phyloP scores from a whole-genome alignment of 2,888 invertebrate species.

The Athalia rosae region DNA sequence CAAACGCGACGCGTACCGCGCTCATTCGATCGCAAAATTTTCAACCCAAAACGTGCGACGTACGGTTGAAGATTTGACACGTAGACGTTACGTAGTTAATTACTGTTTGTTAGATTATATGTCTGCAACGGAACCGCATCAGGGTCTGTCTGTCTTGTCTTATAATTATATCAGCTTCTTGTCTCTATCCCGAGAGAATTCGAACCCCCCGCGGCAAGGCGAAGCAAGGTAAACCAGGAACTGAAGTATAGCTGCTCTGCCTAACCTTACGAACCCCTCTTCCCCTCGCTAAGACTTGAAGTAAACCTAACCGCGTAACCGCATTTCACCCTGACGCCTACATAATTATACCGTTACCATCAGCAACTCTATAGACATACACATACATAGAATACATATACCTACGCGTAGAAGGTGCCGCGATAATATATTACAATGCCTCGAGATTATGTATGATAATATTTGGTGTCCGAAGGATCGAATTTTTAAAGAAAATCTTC shows the following conservation, averaged over 20 bases:
- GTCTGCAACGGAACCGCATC: too few species aligned
- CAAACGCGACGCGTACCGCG: too few species aligned
- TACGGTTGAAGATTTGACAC: too few species aligned
- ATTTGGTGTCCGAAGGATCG: too few species aligned
- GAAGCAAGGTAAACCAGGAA: neutral
- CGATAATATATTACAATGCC: too few species aligned
- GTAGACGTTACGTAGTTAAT: too few species aligned
- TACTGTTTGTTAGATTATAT: neutral
- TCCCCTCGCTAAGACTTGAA: neutral
- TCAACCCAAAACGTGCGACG: too few species aligned
- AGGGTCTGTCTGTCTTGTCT: neutral
- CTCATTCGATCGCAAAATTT: too few species aligned
- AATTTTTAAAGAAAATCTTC: too few species aligned
- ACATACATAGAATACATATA: neutral
- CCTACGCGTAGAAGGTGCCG: neutral
- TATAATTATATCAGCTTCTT: conserved; percentile 11
- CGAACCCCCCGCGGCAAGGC: neutral
- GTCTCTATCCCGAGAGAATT: neutral
- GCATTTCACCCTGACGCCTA: conserved; percentile 3
- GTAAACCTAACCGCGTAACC: conserved; percentile 5
- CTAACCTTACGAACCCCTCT: neutral
- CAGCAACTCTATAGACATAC: neutral
- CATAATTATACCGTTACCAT: conserved; percentile 31
- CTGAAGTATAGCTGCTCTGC: too few species aligned
- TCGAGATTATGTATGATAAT: too few species aligned